Evolutionary conservation across 2,888 invertebrate species (phyloP), one percentile per base, ranked within the genome.

Genomic region (Mythimna impura): DNA sequence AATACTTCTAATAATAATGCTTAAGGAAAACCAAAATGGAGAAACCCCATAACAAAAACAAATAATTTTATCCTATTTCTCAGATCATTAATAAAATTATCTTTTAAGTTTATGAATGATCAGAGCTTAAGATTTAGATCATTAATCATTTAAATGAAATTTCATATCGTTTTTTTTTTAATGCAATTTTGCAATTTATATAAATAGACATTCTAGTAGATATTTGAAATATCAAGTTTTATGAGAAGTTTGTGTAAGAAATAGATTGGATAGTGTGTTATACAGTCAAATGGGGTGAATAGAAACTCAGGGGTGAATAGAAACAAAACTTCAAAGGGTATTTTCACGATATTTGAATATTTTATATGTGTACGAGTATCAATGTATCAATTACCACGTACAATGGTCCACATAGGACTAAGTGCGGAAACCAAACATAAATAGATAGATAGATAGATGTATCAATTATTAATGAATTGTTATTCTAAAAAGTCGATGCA

Each of bases 131-230:
- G 25, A 22, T n/a, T 5, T 54, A 3, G 17, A 61, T 54, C 47
- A 50, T 78, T 54, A 20, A 34, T 71, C 17, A 68, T 54, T 30
- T 40, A 43, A 30, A 22, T n/a, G 12, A 58, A 50, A 40, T 40
- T 30, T 30, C 9, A 14, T 20, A 22, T 40, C 14, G 8, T 7
- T 34, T 34, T 22, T 10, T 14, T n/a, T 10, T 69, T 52, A 3
- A 52, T 52, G 50, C 34, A 7, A 69, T 52, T 52, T 22, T 2
- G 36, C 20, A 22, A 40, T 69, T 17, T 17, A 43, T 55, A 43
- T 55, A 71, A 8, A 68, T 14, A 47, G 8, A 20, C 0, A 47
- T 17, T 67, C 20, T 6, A 3, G 50, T 50, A 14, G 10, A 1
- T n/a, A 36, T 52, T 63, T 14, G 14, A 14, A 66, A 14, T 25